A percentile compares a stretch with the other conserved stretches of the same genome.
phyloP scores from a whole-genome alignment of 2,113 vertebrate genomes.

The Laticauda laticaudata region DNA sequence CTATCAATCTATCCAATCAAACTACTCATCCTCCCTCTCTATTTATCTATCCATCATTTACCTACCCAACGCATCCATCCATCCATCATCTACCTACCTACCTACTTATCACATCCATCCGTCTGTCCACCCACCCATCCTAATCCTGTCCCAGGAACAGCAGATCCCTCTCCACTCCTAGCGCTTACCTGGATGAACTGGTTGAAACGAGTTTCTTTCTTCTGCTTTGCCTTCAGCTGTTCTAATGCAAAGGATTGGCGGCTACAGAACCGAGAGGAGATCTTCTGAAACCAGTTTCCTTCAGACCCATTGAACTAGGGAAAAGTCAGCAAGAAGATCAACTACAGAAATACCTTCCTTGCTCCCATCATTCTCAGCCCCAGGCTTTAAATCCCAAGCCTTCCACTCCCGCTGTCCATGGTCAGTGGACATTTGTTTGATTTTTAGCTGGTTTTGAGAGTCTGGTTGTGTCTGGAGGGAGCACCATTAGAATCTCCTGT shows the following conservation, averaged over 20 bases:
- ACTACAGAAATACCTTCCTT: neutral
- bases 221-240: slow-evolving; percentile 84
- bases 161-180: neutral
- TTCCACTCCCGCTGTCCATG: neutral
- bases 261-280: slow-evolving; percentile 89
- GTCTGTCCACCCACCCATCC: neutral
- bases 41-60: too few relatives aligned
- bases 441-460: neutral
- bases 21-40: too few relatives aligned
- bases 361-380: neutral
- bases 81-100: too few relatives aligned
- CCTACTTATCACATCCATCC: too few relatives aligned
- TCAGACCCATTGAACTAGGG: slow-evolving; percentile 81
- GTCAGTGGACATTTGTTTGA: neutral
- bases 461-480: neutral
- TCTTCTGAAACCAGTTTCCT: slow-evolving; percentile 90
- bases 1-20: too few relatives aligned
- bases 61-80: too few relatives aligned
- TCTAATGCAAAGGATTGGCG: slow-evolving; percentile 86
- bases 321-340: neutral
- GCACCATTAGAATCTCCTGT: too few relatives aligned
- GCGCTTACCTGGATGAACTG: slow-evolving; percentile 78
- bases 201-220: slow-evolving; percentile 82
- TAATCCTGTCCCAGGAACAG: neutral
- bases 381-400: neutral